phyloP scores from a whole-genome alignment of 1,140 invertebrate genomes.

The Neoseiulus cucumeris region DNA sequence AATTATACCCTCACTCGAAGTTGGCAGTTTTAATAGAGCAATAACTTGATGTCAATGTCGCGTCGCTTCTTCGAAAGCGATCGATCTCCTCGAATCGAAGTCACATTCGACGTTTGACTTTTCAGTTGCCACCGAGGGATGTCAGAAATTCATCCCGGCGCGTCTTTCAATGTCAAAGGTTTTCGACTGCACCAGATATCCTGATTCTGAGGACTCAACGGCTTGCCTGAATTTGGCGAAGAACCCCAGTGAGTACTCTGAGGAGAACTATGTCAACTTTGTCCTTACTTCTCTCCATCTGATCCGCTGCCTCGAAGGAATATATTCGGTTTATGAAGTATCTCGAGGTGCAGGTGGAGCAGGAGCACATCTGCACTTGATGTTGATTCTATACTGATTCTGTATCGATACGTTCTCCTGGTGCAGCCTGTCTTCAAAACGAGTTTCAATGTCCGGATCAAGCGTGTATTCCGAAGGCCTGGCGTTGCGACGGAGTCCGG shows the following conservation, averaged over 20 bases:
- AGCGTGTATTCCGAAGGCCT: constrained; percentile 17
- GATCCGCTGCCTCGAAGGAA: too few relatives aligned
- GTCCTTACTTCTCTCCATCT: too few relatives aligned
- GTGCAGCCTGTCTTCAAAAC: constrained; percentile 12
- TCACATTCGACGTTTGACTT: constrained; percentile 9
- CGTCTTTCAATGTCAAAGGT: constrained; percentile 32
- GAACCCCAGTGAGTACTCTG: constrained; percentile 18
- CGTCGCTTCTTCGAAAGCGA: background rate
- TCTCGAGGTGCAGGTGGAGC: too few relatives aligned
- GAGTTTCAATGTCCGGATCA: constrained; percentile 19
- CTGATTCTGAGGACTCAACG: constrained; percentile 29
- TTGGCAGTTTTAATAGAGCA: background rate
- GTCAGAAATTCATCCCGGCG: constrained; percentile 36
- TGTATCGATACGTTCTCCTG: background rate
- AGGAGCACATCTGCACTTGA: too few relatives aligned
- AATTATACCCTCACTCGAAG: background rate
- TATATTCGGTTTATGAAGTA: too few relatives aligned
- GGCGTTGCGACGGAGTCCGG: constrained; percentile 19
- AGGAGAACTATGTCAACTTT: too few relatives aligned
- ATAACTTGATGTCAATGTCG: background rate
- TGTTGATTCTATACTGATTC: too few relatives aligned
- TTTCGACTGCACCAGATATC: constrained; percentile 39
- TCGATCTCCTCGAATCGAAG: background rate
- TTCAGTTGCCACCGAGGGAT: constrained; percentile 36
- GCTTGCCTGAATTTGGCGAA: constrained; percentile 29